Evolutionary conservation across 1,140 invertebrate species (phyloP).

Genomic region (Drosophila sp.): DNA sequence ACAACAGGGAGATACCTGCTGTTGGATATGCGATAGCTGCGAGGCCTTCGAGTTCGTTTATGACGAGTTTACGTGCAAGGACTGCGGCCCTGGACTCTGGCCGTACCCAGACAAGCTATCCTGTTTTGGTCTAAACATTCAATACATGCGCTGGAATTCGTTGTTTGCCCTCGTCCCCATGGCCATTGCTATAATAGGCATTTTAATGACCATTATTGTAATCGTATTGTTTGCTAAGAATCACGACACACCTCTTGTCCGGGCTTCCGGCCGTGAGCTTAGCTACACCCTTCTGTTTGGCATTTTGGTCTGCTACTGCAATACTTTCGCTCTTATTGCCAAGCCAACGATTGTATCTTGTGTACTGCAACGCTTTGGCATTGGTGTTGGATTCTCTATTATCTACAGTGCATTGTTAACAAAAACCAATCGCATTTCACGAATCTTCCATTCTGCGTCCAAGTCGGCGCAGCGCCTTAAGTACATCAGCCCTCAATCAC

Average conservation of each 20-base stretch:
- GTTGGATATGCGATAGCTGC: constrained; percentile 91
- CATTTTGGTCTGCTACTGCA: constrained; percentile 84
- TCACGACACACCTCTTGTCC: constrained; percentile 91
- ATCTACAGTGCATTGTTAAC: constrained; percentile 93
- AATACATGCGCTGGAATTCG: constrained; percentile 85
- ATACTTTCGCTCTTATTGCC: constrained; percentile 88
- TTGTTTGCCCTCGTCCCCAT: constrained; percentile 88
- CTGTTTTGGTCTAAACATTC: constrained; percentile 84
- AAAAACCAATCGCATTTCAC: constrained; percentile 93
- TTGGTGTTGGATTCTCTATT: constrained; percentile 91
- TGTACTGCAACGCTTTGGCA: constrained; percentile 87
- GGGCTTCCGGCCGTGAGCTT: constrained; percentile 92
- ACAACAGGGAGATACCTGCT: constrained; percentile 89
- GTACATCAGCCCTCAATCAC: constrained; percentile 84
- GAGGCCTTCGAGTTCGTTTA: constrained; percentile 87
- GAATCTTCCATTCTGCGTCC: constrained; percentile 92
- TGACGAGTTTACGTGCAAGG: constrained; percentile 87
- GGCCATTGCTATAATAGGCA: constrained; percentile 87
- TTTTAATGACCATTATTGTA: constrained; percentile 87
- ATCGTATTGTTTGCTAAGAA: constrained; percentile 88
- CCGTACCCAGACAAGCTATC: constrained; percentile 86
- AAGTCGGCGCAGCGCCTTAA: constrained; percentile 91
- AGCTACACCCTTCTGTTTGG: constrained; percentile 90
- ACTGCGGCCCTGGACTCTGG: constrained; percentile 87
- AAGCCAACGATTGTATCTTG: constrained; percentile 88